Conservation (phyloP, 2,797 vertebrate species). For the Coracias cyanogaster region DNA sequence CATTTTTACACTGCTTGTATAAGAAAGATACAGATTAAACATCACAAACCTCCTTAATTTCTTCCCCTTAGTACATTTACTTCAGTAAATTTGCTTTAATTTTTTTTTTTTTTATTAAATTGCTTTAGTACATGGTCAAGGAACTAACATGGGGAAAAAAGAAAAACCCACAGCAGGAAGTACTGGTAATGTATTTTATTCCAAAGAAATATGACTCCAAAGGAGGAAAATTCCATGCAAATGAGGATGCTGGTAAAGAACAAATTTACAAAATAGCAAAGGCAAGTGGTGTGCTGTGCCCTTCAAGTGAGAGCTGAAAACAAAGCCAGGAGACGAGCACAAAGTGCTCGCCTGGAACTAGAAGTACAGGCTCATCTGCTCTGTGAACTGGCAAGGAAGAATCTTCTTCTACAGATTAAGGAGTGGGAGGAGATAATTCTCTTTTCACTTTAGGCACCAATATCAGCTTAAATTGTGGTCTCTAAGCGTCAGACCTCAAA, state of each 20-base stretch:
- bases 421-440: constrained; percentile 21
- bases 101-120: no score
- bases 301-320: background rate
- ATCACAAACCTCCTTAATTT: background rate
- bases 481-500: background rate
- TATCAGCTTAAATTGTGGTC: constrained; percentile 10
- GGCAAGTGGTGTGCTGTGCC: background rate
- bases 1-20: background rate
- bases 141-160: background rate
- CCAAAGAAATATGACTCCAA: background rate
- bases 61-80: no score
- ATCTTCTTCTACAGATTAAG: background rate
- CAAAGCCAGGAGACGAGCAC: background rate
- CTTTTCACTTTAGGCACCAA: constrained; percentile 31
- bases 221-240: background rate
- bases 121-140: background rate
- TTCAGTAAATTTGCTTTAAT: background rate
- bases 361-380: constrained; percentile 5
- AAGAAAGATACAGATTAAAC: background rate
- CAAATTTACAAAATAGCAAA: background rate
- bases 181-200: background rate
- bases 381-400: background rate
- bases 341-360: background rate
- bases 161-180: background rate
- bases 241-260: background rate